Base-by-base conservation (phyloP, 2,888 invertebrate genomes). In the Volucella inanis region DNA sequence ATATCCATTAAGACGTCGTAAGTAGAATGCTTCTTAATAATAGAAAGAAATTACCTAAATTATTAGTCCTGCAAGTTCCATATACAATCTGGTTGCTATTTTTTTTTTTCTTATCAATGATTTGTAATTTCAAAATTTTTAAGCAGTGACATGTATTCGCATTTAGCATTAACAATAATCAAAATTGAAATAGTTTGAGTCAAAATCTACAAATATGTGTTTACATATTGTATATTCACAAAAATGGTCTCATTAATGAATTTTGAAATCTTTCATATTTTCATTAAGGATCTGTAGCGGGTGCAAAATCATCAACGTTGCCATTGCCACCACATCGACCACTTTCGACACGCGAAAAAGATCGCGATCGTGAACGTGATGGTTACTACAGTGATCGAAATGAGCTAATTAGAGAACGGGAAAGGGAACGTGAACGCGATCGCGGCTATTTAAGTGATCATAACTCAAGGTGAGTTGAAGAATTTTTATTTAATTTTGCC, bases 331-430 rank as follows among this genome's bases (percentile, higher is more conserved):
- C 97, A 91, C 93, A 95, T 86, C 94, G 95, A 75, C 94, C 94
- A 68, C 89, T 92, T 75, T 93, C 94, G 10, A 92, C 93, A 41
- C 93, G 94, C 31, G 95, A 95, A 84, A 92, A 94, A 88, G 93
- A 94, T 87, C 93, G 93, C 88, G 94, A 94, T 89, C 93, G 94
- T 81, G 95, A 95, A 87, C 94, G 97, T 22, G 97, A 97, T 90
- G 97, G 97, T 65, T 97, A 97, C 91, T 97, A 97, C 91, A 94
- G 97, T 91, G 97, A 97, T 92, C 95, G 97, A 88, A 97, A 97
- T 91, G 97, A 97, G 92, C 93, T 97, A 88, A 94, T 96, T 90
- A 92, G 96, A 18, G 95, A 95, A 89, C 93, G 96, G 81, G 97
- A 97, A 90, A 94, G 96, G 65, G 95, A 96, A 87, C 91, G 95